Base-by-base conservation (phyloP, 1,140 invertebrate species). In the Zophobas atratus region DNA sequence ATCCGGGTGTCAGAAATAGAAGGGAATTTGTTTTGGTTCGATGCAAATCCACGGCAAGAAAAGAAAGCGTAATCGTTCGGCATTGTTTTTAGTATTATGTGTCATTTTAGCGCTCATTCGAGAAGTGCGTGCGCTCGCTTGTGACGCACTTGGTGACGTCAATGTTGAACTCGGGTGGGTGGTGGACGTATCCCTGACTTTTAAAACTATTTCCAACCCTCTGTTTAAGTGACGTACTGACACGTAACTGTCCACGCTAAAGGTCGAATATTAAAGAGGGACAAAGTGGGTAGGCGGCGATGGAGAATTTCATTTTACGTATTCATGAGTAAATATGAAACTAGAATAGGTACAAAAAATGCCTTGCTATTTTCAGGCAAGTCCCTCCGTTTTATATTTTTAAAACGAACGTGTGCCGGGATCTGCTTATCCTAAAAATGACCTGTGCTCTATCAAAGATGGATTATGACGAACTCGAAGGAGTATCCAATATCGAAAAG, bases 141-240 rank as follows among this genome's bases (percentile, higher is more conserved):
- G 56, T 80, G 79, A 80, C 79, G 79, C 79, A 80, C 70, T 49
- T 70, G 38, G 51, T 80, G 79, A 80, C 79, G 79, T 80, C 76
- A 80, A 80, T 72, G 57, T 63, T 77, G 76, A 72, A 77, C 76
- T 39, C 75, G 43, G 20, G 70, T 67, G 70, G 48, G 53, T 51
- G 70, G 48, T 48, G 43, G 20, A 46, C 41, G 48, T 72, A 55
- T 36, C 60, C 60, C 60, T 67, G 60, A 67, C 60, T 67, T 67
- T 67, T 67, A 63, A 35, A 63, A 63, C 57, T 63, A 63, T 63
- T 51, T 51, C 20, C 60, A 41, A 41, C 38, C 38, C 20, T 20
- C n/a, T 38, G 60, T n/a, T 41, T 67, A 39, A 67, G 20, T 67
- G 60, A 67, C 60, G 60, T 43, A 43, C 57, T 20, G 49, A 51